Base-by-base conservation (phyloP, 2,797 vertebrate genomes). In the Limosa lapponica region DNA sequence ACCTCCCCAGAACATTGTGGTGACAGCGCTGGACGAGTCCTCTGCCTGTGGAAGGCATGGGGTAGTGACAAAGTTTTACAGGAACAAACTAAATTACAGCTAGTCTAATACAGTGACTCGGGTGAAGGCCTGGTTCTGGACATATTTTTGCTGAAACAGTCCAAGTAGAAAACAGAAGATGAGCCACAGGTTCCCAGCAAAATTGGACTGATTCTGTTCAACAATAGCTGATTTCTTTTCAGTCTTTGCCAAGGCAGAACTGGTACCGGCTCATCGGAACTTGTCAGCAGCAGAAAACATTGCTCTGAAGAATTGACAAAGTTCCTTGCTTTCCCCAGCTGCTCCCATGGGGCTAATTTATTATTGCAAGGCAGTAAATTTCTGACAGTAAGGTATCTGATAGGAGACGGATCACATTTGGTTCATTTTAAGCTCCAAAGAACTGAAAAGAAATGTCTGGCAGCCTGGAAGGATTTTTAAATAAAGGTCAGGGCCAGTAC, bases 391-490 rank as follows among this genome's bases (percentile, higher is more conserved):
- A 85, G 74, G 69, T 78, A 94, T 84, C 78, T 78, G 78, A 83
- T 55, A 37, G 2, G 52, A 94, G 72, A 95, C 17, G 61, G 82
- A 93, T 62, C 87, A 16, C 90, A 65, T 72, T 95, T 91, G 84
- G 59, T 82, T 78, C 89, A 54, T 79, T 95, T 95, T 92, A 92
- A 82, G 90, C 84, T 91, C 87, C 87, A 89, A 94, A 88, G 88
- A 87, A 79, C 73, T 52, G 88, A 79, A 72, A 84, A 92, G 62
- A 73, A 84, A 41, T 1, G n/a, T 74, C 82, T 89, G 74, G 79
- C 81, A 89, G 84, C 34, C 71, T 58, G 46, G 44, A 89, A 90
- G 80, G 86, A 49, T 55, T 89, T 87, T 62, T 62, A 92, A 94
- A 46, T 66, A 93, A 81, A 10, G 49, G 78, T 59, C 49, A 72